Conservation (phyloP, 2,113 vertebrate genomes). For the Etheostoma cragini region DNA sequence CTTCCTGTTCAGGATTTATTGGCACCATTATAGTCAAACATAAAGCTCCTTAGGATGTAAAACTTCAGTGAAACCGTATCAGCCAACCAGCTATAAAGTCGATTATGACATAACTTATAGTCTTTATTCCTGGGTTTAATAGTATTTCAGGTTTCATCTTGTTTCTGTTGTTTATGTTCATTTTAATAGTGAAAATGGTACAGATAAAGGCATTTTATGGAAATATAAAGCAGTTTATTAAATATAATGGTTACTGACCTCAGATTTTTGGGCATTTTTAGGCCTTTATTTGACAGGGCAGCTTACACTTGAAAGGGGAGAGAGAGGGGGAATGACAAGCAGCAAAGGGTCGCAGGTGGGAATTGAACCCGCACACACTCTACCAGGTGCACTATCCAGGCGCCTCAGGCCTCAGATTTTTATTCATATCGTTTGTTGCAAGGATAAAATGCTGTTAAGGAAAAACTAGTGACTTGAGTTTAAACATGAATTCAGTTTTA, state of each 20-base stretch:
- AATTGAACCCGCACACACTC: no score
- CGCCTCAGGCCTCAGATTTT: background rate
- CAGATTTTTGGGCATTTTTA: background rate
- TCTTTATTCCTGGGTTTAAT: slow-evolving; percentile 18
- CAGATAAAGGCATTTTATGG: background rate
- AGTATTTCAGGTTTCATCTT: slow-evolving; percentile 24
- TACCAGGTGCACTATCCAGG: no score
- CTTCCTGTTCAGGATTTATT: slow-evolving; percentile 69
- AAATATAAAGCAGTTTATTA: background rate
- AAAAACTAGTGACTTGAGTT: background rate
- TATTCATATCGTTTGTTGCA: background rate
- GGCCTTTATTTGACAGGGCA: no score
- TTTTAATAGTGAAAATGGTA: slow-evolving; percentile 16
- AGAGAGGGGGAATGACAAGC: no score
- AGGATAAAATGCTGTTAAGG: background rate
- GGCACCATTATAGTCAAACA: slow-evolving; percentile 67
- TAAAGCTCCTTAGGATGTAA: slow-evolving; percentile 72
- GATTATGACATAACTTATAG: slow-evolving; percentile 25
- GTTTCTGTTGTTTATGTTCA: slow-evolving; percentile 19
- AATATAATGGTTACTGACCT: background rate
- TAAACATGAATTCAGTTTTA: slow-evolving; percentile 15
- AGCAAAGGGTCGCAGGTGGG: no score
- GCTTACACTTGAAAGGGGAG: no score
- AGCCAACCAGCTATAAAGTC: slow-evolving; percentile 27
- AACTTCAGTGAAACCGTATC: slow-evolving; percentile 56